Conservation (phyloP, 2,888 invertebrate genomes). For the Pollenia amentaria region DNA sequence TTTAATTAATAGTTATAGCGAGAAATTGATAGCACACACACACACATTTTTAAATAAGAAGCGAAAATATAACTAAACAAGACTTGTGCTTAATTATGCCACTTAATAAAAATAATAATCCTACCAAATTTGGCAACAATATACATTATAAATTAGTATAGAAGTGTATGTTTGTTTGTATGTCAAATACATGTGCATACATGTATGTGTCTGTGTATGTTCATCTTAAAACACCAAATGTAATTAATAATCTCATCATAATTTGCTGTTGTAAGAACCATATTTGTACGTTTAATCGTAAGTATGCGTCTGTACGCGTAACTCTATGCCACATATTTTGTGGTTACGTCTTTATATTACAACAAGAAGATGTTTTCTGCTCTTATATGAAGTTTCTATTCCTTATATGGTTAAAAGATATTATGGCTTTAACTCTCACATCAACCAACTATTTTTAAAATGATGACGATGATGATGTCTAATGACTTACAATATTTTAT, state of each 20-base stretch:
- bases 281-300: conserved; percentile 54
- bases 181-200: background rate
- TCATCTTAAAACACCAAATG: conserved; percentile 43
- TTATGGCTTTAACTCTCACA: conserved; percentile 53
- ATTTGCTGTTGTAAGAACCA: conserved; percentile 77
- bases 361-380: conserved; percentile 27
- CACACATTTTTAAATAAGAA: background rate
- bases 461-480: conserved; percentile 28
- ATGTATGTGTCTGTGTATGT: background rate
- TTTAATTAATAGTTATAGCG: conserved; percentile 60
- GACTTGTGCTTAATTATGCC: conserved; percentile 67
- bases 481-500: conserved; percentile 45
- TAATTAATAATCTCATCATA: conserved; percentile 84
- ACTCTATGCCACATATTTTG: conserved; percentile 68
- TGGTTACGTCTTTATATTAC: conserved; percentile 67
- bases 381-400: conserved; percentile 17
- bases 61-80: background rate
- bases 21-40: conserved; percentile 39
- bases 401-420: conserved; percentile 34
- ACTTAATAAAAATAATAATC: conserved; percentile 67
- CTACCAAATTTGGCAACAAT: conserved; percentile 54
- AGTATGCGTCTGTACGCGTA: conserved; percentile 41
- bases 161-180: background rate
- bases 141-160: background rate
- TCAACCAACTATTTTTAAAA: conserved; percentile 17